Evolutionary conservation across 53 echinoderm and acorn worm species (phyloP), one percentile per base, ranked within the genome.

Genomic region (Stichopus horrens): DNA sequence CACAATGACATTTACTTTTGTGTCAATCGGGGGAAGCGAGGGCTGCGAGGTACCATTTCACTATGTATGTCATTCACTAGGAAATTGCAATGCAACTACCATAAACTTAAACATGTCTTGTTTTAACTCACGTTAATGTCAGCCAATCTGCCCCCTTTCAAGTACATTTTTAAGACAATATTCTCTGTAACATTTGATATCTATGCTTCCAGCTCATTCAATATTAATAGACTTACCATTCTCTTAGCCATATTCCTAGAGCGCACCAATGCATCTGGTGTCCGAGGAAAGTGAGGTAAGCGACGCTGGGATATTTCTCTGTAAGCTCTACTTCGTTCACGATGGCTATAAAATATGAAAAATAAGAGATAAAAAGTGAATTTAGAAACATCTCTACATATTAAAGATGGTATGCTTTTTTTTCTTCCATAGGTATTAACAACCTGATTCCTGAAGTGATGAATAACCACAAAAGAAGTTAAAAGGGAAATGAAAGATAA

Each of bases 231-330:
- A 63, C 91, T 88, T 92, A 95, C 98, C 98, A 98, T 98, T 94
- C 95, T 92, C 76, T 94, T 95, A 51, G 98, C 83, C 56, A 98
- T 91, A 66, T 98, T 88, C 66, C 85, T 91, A 18, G 98, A 88
- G 88, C 94, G 82, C 5, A 96, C 87, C 54, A 95, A 78, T 2
- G 95, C 95, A 92, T 98, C 98, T 2, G 94, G 91, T n/a, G 94
- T 95, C 59, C 86, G 76, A 21, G 97, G 97, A 54, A 98, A 95
- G 86, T 94, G 95, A 18, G 89, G 87, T 8, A 89, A 88, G 37
- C 83, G 76, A 59, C 84, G 67, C 56, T 83, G 86, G 10, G 75
- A 23, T 53, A 88, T 89, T 55, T 90, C 90, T 76, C 76, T 91
- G 87, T 91, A 95, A 53, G 93, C 88, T 23, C 78, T 77, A 16